A percentile compares a stretch with the other conserved stretches of the same genome.
Conservation (phyloP, 2,113 vertebrate genomes). For the Channa maculata region DNA sequence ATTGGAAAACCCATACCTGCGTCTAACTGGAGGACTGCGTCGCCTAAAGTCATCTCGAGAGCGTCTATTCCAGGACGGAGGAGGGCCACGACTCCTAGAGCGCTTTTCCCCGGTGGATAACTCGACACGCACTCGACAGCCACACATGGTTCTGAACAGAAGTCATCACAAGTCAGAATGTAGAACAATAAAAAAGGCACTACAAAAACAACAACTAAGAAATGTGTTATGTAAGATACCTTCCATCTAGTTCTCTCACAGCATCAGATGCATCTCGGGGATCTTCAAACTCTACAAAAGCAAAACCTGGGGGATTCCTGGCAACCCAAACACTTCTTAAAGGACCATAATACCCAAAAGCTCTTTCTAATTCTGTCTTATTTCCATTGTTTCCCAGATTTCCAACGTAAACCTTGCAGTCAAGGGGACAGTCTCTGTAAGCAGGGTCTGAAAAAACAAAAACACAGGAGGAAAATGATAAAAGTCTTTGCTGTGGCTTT, state of each 20-base stretch:
- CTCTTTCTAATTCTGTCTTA: slow-evolving; percentile 94
- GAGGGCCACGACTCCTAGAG: slow-evolving; percentile 93
- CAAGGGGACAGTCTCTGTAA: slow-evolving; percentile 94
- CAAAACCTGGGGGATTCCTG: slow-evolving; percentile 96
- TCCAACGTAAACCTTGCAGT: slow-evolving; percentile 98
- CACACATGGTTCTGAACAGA: slow-evolving; percentile 88
- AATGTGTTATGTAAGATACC: slow-evolving; percentile 79
- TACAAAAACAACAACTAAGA: neutral
- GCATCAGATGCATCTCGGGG: slow-evolving; percentile 96
- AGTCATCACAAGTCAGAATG: neutral
- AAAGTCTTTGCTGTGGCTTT: neutral
- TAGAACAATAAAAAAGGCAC: neutral
- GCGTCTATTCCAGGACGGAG: slow-evolving; percentile 93
- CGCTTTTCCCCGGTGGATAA: slow-evolving; percentile 96
- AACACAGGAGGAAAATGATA: neutral
- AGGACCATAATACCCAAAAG: slow-evolving; percentile 97
- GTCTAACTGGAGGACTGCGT: slow-evolving; percentile 90
- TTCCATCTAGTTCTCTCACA: slow-evolving; percentile 97
- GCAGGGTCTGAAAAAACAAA: slow-evolving; percentile 76
- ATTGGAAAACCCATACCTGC: slow-evolving; percentile 84
- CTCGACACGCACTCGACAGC: slow-evolving; percentile 94
- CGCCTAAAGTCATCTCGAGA: slow-evolving; percentile 93
- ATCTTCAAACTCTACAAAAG: slow-evolving; percentile 98
- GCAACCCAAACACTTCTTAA: slow-evolving; percentile 98
- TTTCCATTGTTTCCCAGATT: slow-evolving; percentile 99